Evolutionary conservation across 2,113 vertebrate species (phyloP).

Genomic region (Heterotis niloticus): DNA sequence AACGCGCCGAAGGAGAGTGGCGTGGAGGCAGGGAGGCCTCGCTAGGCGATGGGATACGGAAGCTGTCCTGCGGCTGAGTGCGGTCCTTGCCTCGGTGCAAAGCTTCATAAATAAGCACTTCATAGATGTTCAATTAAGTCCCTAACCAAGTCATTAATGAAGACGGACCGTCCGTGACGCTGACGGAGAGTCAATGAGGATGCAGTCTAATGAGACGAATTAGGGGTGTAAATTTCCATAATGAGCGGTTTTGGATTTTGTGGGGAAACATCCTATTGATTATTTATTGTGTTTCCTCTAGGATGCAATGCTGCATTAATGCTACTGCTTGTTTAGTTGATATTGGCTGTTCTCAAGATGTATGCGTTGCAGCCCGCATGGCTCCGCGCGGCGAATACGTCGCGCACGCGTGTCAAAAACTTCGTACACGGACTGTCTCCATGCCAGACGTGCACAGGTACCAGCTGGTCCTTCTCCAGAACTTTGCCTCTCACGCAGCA

Average conservation of each 20-base stretch:
- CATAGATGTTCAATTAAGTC: slow-evolving; percentile 49
- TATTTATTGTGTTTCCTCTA: neutral
- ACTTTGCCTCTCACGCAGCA: neutral
- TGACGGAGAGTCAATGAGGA: slow-evolving; percentile 35
- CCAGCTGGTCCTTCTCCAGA: neutral
- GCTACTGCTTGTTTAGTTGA: neutral
- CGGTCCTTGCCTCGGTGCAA: neutral
- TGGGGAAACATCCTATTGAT: slow-evolving; percentile 23
- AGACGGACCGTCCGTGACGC: slow-evolving; percentile 36
- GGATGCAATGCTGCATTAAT: neutral
- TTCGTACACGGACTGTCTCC: neutral
- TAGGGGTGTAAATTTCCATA: slow-evolving; percentile 38
- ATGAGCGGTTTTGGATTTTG: slow-evolving; percentile 28
- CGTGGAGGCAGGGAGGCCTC: neutral
- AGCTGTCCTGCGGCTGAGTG: neutral
- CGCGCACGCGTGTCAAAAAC: neutral
- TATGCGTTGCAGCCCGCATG: too few species aligned
- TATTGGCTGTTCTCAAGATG: neutral
- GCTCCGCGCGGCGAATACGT: neutral
- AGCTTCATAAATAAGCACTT: slow-evolving; percentile 40
- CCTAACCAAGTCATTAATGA: slow-evolving; percentile 49
- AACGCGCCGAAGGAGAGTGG: too few species aligned
- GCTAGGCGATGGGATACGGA: neutral
- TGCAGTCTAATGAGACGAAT: slow-evolving; percentile 22
- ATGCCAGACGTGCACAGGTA: neutral